Percentiles rank a stretch among this genome's conserved stretches.
Conservation (phyloP, 64 coral and sea anemone genomes). For the Trachythela sp. region DNA sequence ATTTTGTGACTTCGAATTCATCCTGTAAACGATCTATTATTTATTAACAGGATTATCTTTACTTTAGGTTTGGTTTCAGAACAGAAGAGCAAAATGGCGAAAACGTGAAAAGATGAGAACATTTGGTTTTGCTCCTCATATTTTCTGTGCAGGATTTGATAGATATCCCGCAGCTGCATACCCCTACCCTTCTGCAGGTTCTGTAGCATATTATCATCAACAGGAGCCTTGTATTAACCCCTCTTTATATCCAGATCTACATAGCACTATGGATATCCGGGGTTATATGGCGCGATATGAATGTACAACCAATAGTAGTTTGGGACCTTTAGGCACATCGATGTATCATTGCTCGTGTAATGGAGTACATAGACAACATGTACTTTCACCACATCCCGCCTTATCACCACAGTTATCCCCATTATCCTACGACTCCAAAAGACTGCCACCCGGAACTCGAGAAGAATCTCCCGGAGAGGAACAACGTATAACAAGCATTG, state of each 20-base stretch:
- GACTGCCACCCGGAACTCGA: background rate
- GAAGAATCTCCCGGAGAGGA: background rate
- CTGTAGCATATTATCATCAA: background rate
- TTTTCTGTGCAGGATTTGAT: background rate
- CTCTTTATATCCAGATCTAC: background rate
- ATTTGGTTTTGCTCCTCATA: conserved; percentile 55
- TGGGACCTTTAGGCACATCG: background rate
- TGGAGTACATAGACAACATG: background rate
- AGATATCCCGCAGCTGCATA: background rate
- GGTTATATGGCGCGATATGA: background rate
- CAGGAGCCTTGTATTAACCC: background rate
- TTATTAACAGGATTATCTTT: background rate
- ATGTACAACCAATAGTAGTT: background rate
- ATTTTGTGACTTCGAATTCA: no score
- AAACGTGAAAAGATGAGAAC: conserved; percentile 92
- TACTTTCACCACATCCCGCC: background rate
- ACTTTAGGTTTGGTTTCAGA: conserved; percentile 97
- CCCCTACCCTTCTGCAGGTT: background rate
- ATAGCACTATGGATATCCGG: background rate
- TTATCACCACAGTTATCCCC: background rate
- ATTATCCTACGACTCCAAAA: background rate
- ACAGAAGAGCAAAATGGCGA: conserved; percentile 93
- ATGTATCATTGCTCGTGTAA: background rate
- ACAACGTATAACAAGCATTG: background rate
- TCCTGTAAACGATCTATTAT: background rate